Evolutionary conservation across 2,888 invertebrate genomes (phyloP).

Genomic region (Diadegma fenestrale): DNA sequence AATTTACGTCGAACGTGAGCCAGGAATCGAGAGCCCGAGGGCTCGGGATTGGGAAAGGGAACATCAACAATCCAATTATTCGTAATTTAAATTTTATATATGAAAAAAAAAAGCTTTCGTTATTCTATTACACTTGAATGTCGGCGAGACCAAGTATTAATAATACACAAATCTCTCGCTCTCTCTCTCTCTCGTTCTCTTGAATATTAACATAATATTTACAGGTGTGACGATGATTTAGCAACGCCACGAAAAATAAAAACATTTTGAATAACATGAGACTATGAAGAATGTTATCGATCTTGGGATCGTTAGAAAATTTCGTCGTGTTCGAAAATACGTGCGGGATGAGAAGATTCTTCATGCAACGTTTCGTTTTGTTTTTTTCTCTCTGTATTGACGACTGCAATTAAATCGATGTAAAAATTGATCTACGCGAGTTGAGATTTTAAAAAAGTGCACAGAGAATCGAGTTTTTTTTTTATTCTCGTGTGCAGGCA

Average conservation of each 20-base stretch:
- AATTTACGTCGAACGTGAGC: conserved; percentile 69
- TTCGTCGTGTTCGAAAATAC: conserved; percentile 73
- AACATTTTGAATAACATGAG: conserved; percentile 81
- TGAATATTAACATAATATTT: conserved; percentile 79
- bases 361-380: background rate
- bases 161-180: conserved; percentile 59
- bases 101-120: conserved; percentile 49
- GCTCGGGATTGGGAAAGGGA: conserved; percentile 44
- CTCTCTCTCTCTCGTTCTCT: conserved; percentile 52
- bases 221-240: conserved; percentile 77
- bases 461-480: background rate
- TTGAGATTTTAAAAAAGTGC: conserved; percentile 14
- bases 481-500: background rate
- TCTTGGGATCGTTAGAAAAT: conserved; percentile 74
- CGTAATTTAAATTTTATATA: conserved; percentile 59
- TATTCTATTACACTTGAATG: conserved; percentile 64
- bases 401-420: conserved; percentile 17
- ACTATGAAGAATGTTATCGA: conserved; percentile 80
- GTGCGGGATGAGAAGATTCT: background rate
- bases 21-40: conserved; percentile 62
- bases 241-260: conserved; percentile 80
- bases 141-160: conserved; percentile 52
- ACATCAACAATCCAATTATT: conserved; percentile 77
- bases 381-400: background rate
- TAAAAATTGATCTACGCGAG: conserved; percentile 30